phyloP scores from a whole-genome alignment of 1,140 invertebrate genomes.

The Wasmannia auropunctata region DNA sequence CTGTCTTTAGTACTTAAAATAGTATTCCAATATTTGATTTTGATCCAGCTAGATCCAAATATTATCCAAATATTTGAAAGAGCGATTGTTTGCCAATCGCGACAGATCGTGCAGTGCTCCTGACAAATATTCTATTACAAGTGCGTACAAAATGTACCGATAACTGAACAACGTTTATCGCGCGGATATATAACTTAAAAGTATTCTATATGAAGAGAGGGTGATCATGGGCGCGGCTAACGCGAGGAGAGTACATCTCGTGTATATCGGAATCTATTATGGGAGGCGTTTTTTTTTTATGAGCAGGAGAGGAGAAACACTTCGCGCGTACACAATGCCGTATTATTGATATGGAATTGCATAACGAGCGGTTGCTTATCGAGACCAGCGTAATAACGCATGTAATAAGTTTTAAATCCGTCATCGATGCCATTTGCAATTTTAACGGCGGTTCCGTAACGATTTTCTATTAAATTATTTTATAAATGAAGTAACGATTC shows the following conservation, averaged over 20 bases:
- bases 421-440: not conserved
- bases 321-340: not conserved
- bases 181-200: not conserved
- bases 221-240: slow-evolving; percentile 20
- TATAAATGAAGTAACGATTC: not conserved
- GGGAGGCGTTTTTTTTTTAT: slow-evolving; percentile 29
- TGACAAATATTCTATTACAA: not conserved
- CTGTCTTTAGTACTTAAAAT: not conserved
- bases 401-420: not conserved
- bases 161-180: not conserved
- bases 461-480: not conserved
- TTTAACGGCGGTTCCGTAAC: not conserved
- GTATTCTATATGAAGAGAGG: not conserved
- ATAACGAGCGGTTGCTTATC: slow-evolving; percentile 33
- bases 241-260: not conserved
- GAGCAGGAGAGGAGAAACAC: not conserved
- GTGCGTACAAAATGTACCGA: not conserved
- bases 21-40: not conserved
- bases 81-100: slow-evolving; percentile 5
- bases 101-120: not conserved
- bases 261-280: slow-evolving; percentile 28
- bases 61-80: slow-evolving; percentile 4
- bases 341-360: slow-evolving; percentile 33
- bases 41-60: too few species aligned
- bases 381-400: slow-evolving; percentile 13